Evolutionary conservation across 2,888 invertebrate species (phyloP), one percentile per base, ranked within the genome.

Genomic region (Ecliptopera silaceata): DNA sequence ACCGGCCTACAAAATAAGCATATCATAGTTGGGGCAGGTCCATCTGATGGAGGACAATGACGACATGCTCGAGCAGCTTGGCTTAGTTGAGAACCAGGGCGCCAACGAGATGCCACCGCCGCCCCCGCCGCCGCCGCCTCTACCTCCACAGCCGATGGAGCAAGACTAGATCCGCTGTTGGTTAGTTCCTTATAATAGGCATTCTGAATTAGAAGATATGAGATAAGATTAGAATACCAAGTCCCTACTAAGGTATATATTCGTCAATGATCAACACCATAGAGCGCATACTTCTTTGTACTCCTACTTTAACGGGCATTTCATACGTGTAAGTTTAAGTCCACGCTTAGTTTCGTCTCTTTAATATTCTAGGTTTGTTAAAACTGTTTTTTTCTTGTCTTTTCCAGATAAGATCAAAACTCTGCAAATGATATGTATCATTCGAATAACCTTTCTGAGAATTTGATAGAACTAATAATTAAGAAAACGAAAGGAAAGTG

Each of bases 71-170:
- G 89, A 89, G 67, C 91, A 89, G 73, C 79, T 91, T 11, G 89
- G 90, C 2, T 69, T 90, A 65, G 83, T 89, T 77, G 89, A 88
- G 63, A 86, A 88, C 72, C 86, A 77, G 60, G 79, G 66, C 10
- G 79, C 74, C 59, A 84, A 82, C 61, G 71, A 77, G 34, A 75
- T 75, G n/a, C 74, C 78, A 92, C 95, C 58, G 92, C 94, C 71
- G 94, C 97, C 56, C 93, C 96, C 69, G 93, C 94, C 59, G 93
- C 96, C 78, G 4, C 77, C 70, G 0, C 75, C 70, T 0, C 97
- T 97, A 78, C 97, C 97, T 74, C 51, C 97, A 94, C 62, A 94
- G 85, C 69, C 94, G 89, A 83, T 89, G 87, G 87, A 90, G 69
- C 88, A 88, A 61, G 85, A 85, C 62, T 78, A 75, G 69, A 61